Conservation (phyloP, 2,888 invertebrate genomes). For the Leptinotarsa tumamoca region DNA sequence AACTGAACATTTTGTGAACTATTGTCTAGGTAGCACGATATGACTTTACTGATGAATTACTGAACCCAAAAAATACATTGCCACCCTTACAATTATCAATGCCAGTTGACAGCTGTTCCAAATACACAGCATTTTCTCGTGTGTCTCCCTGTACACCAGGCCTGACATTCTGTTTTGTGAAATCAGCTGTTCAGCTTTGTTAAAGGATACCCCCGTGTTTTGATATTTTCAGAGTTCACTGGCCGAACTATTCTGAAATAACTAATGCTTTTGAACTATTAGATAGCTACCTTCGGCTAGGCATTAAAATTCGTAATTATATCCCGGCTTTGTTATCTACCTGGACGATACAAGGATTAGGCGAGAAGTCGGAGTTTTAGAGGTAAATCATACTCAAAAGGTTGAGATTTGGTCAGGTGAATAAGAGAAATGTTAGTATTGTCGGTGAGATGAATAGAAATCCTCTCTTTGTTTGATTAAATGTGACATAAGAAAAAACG, state of each 20-base stretch:
- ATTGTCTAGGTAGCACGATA: too few relatives aligned
- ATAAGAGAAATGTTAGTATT: background rate
- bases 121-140: background rate
- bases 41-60: too few relatives aligned
- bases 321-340: constrained; percentile 3
- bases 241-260: background rate
- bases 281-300: background rate
- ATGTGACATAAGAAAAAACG: too few relatives aligned
- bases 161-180: background rate
- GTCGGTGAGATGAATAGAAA: background rate
- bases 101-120: background rate
- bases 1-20: too few relatives aligned
- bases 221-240: constrained; percentile 11
- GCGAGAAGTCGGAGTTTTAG: background rate
- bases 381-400: background rate
- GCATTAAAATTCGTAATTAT: constrained; percentile 8
- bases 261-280: background rate
- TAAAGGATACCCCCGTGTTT: constrained; percentile 1
- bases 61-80: too few relatives aligned
- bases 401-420: background rate
- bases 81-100: too few relatives aligned
- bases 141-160: constrained; percentile 3
- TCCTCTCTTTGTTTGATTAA: background rate
- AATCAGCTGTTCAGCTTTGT: constrained; percentile 12
- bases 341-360: background rate